Evolutionary conservation across 2,888 invertebrate genomes (phyloP), one percentile per base, ranked within the genome.

Genomic region (Fragum fragum): DNA sequence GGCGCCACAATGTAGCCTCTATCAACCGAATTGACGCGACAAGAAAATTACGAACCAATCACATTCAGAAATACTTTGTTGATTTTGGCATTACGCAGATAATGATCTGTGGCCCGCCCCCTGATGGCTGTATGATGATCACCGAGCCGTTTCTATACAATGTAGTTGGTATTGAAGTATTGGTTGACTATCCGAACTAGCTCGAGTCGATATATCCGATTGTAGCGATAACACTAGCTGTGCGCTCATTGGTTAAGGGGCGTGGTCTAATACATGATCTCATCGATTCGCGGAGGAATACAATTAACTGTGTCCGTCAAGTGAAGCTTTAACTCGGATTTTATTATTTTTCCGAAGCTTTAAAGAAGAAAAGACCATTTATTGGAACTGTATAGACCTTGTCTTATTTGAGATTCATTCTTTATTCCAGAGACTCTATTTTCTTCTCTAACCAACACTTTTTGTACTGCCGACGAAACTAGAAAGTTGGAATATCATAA

Each of bases 31-130:
- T 71, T 80, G 90, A 86, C 90, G 87, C 87, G 89, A 88, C 90
- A 79, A 79, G 81, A 76, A 83, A 83, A 87, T 85, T 85, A 89
- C 84, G 81, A 81, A 87, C 90, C 90, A 90, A 90, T 90, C 89
- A 88, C 76, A 68, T 73, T 69, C 76, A 83, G 80, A 80, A 87
- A 85, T 84, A 84, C 88, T 85, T 87, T 88, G 89, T 87, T 87
- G 88, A 88, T 88, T 88, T 88, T 88, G 88, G 88, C 88, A 90
- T 87, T 86, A 89, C 86, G 84, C 81, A 84, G 86, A 86, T 81
- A 82, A 61, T 52, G 74, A 83, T 81, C 80, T 42, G 36, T 26
- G 39, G 52, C 74, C 76, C 79, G 81, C 85, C 78, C 70, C 69
- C 63, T 70, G 76, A 61, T 53, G 28, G 59, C 21, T 66, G 26